Conservation (phyloP, 2,888 invertebrate species). For the Sympetrum striolatum region DNA sequence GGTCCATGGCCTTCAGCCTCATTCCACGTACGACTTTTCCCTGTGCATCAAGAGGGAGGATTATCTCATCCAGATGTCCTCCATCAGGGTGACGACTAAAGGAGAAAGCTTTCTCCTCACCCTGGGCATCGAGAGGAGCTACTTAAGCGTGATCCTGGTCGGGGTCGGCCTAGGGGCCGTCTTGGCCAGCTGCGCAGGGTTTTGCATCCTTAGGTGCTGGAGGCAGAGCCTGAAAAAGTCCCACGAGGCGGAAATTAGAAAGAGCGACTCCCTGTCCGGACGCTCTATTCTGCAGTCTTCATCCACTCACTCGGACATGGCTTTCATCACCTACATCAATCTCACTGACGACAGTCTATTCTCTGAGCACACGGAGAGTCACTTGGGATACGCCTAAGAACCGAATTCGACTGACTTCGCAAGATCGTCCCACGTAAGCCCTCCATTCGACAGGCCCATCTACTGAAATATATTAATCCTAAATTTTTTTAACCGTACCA, state of each 20-base stretch:
- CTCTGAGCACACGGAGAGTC: slow-evolving; percentile 45
- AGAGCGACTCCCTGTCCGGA: slow-evolving; percentile 47
- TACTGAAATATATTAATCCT: background rate
- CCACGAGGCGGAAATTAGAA: slow-evolving; percentile 46
- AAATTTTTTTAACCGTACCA: background rate
- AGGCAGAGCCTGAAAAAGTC: slow-evolving; percentile 45
- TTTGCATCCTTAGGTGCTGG: slow-evolving; percentile 49
- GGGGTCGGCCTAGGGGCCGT: slow-evolving; percentile 48
- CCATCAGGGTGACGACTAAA: slow-evolving; percentile 50
- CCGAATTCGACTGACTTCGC: background rate
- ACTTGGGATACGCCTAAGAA: slow-evolving; percentile 8
- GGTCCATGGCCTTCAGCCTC: slow-evolving; percentile 56
- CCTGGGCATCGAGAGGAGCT: slow-evolving; percentile 51
- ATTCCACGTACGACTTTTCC: slow-evolving; percentile 57
- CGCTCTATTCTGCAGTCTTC: slow-evolving; percentile 47
- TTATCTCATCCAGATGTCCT: slow-evolving; percentile 54
- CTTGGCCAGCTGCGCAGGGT: slow-evolving; percentile 48
- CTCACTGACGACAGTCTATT: slow-evolving; percentile 48
- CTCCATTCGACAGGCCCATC: background rate
- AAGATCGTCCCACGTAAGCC: background rate
- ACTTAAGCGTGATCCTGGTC: slow-evolving; percentile 50
- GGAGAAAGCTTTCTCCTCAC: slow-evolving; percentile 50
- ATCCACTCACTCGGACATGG: slow-evolving; percentile 48
- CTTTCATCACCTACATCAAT: slow-evolving; percentile 49
- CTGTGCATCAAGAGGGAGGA: slow-evolving; percentile 55